phyloP scores from a whole-genome alignment of 2,888 invertebrate species.

The Beris morrisii region DNA sequence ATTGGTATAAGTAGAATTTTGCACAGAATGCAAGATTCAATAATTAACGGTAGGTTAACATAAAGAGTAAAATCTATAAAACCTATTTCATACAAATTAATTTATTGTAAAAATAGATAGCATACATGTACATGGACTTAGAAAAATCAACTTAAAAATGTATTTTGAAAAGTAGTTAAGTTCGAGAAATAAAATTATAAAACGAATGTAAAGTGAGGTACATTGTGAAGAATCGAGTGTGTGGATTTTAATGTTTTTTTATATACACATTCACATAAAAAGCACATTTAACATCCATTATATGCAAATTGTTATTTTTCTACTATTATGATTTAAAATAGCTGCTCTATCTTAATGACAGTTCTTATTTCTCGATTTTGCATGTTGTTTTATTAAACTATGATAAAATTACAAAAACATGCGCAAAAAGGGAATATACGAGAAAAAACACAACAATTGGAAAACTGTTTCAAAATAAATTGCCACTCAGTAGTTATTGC shows the following conservation, averaged over 20 bases:
- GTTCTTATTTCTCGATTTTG: background rate
- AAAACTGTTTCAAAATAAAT: no score
- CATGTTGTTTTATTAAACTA: constrained; percentile 13
- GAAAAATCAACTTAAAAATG: no score
- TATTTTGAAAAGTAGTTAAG: background rate
- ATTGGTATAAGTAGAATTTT: no score
- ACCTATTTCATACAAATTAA: no score
- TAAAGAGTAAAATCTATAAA: no score
- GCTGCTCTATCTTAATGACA: background rate
- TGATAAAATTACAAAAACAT: background rate
- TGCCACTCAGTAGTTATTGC: no score
- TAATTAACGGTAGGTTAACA: no score
- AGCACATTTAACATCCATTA: constrained; percentile 27
- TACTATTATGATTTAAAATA: background rate
- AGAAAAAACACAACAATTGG: no score
- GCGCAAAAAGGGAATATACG: no score
- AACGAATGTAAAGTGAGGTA: constrained; percentile 6
- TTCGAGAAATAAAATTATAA: no score
- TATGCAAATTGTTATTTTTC: background rate
- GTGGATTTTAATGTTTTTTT: constrained; percentile 3
- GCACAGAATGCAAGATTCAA: no score
- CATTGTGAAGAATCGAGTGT: constrained; percentile 1
- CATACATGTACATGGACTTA: constrained; percentile 8
- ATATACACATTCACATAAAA: constrained; percentile 34
- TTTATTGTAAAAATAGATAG: constrained; percentile 21